These are phyloP conservation scores for Amniataba percoides DNA, from an alignment of 2,797 vertebrate genomes.

Conservation along the genomic window DNA sequence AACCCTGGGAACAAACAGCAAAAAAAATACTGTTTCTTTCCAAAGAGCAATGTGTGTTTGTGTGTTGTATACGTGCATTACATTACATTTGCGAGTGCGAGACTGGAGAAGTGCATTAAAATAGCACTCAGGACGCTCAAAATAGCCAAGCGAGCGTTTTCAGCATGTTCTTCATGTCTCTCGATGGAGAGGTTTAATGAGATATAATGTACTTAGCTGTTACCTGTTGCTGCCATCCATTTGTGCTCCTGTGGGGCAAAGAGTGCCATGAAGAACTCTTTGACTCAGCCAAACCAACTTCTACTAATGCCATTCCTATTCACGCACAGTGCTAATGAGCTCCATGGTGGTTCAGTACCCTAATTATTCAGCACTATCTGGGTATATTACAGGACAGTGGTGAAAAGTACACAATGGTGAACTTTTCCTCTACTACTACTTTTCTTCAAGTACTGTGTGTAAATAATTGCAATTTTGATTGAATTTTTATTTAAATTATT, in stretches of 20 bases:
- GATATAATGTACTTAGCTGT: constrained; percentile 31
- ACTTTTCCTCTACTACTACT: too few relatives aligned
- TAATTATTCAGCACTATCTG: background rate
- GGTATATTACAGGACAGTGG: background rate
- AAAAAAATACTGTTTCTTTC: background rate
- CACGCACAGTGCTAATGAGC: background rate
- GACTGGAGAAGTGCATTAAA: constrained; percentile 3
- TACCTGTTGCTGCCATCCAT: constrained; percentile 48
- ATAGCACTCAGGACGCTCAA: constrained; percentile 33
- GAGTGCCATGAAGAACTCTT: constrained; percentile 6
- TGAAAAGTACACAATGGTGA: background rate
- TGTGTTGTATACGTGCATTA: background rate
- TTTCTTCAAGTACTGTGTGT: too few relatives aligned
- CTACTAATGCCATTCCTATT: constrained; percentile 7
- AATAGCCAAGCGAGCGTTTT: constrained; percentile 41
- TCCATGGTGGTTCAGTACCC: background rate
- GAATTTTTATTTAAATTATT: too few relatives aligned
- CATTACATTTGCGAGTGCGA: constrained; percentile 7
- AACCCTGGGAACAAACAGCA: too few relatives aligned
- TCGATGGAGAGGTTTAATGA: constrained; percentile 51
- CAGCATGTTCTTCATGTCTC: constrained; percentile 39
- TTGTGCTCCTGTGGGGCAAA: constrained; percentile 5
- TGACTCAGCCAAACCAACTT: background rate
- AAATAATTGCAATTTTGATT: background rate
- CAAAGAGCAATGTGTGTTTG: background rate